Percentiles rank a stretch among this genome's conserved stretches.
These are phyloP conservation scores for Rhabditoides inermis DNA, from an alignment of 2,888 invertebrate species.

Conservation along the genomic window DNA sequence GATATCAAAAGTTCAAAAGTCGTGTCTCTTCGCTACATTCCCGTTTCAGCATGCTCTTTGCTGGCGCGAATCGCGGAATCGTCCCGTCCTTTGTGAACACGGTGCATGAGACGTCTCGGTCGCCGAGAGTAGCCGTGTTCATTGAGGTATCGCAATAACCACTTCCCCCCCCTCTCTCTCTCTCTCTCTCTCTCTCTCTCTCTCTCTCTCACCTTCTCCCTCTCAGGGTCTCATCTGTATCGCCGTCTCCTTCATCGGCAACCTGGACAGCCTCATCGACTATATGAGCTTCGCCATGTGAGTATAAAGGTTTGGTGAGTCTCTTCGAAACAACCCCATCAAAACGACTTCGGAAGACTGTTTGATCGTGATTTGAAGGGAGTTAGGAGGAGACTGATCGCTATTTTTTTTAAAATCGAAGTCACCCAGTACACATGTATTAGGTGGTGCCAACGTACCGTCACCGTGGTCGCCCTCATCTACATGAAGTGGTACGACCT, in stretches of 20 bases:
- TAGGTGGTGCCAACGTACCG: too few species aligned
- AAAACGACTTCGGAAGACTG: too few species aligned
- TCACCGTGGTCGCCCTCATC: too few species aligned
- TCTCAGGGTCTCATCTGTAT: conserved; percentile 33
- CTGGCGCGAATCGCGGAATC: conserved; percentile 20
- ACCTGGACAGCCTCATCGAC: conserved; percentile 40
- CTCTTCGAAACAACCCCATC: background rate
- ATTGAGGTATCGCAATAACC: conserved; percentile 33
- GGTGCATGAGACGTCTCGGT: conserved; percentile 22
- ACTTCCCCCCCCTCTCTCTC: too few species aligned
- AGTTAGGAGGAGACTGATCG: too few species aligned
- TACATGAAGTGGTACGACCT: too few species aligned
- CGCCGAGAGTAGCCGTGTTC: conserved; percentile 38
- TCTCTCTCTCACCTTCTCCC: too few species aligned
- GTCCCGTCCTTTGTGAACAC: conserved; percentile 28
- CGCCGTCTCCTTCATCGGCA: conserved; percentile 37
- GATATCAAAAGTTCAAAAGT: too few species aligned
- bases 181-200: too few species aligned
- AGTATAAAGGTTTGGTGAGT: conserved; percentile 28
- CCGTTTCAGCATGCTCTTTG: conserved; percentile 27
- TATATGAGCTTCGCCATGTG: conserved; percentile 45
- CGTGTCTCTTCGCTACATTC: too few species aligned
- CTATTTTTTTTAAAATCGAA: too few species aligned
- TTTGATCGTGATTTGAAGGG: background rate
- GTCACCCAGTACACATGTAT: too few species aligned